Evolutionary conservation across 2,113 vertebrate species (phyloP), one percentile per base, ranked within the genome.

Genomic region (Corynorhinus townsendii): DNA sequence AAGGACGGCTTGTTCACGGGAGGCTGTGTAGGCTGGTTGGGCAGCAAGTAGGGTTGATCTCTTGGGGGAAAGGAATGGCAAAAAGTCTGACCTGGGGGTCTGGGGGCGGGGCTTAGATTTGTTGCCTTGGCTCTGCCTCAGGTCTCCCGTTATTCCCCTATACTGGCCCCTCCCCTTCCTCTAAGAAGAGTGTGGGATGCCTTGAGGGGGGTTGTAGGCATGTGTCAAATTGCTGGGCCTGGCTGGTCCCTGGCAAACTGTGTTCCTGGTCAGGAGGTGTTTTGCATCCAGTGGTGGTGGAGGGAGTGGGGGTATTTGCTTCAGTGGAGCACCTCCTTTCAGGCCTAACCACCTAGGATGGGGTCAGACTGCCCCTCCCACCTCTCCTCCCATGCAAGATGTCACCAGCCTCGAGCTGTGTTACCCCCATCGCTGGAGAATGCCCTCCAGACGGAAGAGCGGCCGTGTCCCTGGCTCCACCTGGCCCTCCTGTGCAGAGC

Each of bases 401-500:
- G 20, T 59, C 43, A 33, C 14, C 75, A 28, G 47, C 35, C 28
- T 15, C 4, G 38, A 40, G 26, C 64, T 15, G 40, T 12, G 47
- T 22, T 11, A 1, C 68, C 10, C 19, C 4, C 3, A 26, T 15
- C 40, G 86, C 66, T 54, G 45, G 12, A n/a, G 86, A 49, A 71
- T 22, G n/a, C 45, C 52, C 17, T 69, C 86, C 43, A 14, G 71
- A 89, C 28, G n/a, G 71, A 45, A 26, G 79, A 56, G 49, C n/a
- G 20, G 24, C 26, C 45, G 52, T 9, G 16, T 89, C 83, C 45
- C 86, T 7, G 1, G 33, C 56, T 54, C 81, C n/a, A 52, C 56
- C 86, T 35, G 11, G 17, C 79, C 90, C 96, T 91, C 30, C 30
- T 66, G 30, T 66, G 64, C 30, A n/a, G 49, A 79, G 62, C 72